Base-by-base conservation (phyloP, 2,797 vertebrate genomes). In the Brotula barbata region DNA sequence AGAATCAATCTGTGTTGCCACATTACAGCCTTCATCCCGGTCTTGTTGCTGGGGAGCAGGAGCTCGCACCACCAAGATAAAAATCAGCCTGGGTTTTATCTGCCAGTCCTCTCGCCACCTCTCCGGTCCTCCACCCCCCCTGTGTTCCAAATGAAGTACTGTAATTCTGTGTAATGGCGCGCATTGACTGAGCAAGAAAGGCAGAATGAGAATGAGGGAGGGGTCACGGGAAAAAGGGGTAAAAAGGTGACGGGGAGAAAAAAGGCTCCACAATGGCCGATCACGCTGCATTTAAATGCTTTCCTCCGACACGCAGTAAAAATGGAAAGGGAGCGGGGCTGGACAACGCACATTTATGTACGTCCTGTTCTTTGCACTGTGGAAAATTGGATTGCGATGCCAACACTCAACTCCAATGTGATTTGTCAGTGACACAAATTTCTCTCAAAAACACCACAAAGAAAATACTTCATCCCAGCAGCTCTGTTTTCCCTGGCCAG, bases 1-100 rank as follows among this genome's bases (percentile, higher is more conserved):
- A 58, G 76, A 81, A 81, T 86, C 81, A 77, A 76, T 87, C 81
- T 49, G 64, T 42, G 65, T 71, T 80, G 78, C 65, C 76, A 85
- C 78, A 77, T 85, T 76, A 75, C 75, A 80, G 69, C 52, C 73
- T 49, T 73, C 68, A 73, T 82, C 73, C 68, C 71, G 40, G 58
- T 56, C 64, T 68, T 56, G 77, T 62, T 70, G 68, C 54, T 22
- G 68, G 72, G 59, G 75, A 75, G 71, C 67, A 62, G 52, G 33
- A 69, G 70, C 55, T 68, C 58, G 75, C 41, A 69, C 67, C 23
- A 65, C 52, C 63, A 65, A 79, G 82, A 86, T 81, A 82, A 36
- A 77, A 77, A 87, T 74, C 85, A 70, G 79, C 17, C 65, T 77
- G 65, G 0, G 69, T 71, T 81, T 57, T 70, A 63, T 85, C 71